Conservation (phyloP, 1,140 invertebrate genomes). For the Wiebesia pumilae region DNA sequence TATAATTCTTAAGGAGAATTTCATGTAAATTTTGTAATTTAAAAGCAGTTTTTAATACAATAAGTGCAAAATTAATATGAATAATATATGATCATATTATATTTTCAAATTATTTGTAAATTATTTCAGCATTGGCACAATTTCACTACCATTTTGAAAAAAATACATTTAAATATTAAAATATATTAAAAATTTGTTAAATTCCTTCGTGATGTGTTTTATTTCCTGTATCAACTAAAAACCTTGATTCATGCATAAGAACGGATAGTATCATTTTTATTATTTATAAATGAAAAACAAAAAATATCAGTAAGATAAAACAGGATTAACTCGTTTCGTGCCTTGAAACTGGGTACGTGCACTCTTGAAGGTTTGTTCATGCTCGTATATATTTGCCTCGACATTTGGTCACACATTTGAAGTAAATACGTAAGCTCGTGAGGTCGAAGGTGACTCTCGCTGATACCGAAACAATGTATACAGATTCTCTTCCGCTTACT, state of each 20-base stretch:
- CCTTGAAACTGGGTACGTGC: background rate
- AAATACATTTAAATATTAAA: background rate
- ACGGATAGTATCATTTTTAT: background rate
- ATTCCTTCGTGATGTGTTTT: background rate
- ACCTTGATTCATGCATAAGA: no score
- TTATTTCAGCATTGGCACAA: no score
- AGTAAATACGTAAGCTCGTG: conserved; percentile 36
- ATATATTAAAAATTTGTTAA: background rate
- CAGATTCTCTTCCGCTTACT: conserved; percentile 46
- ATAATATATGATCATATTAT: no score
- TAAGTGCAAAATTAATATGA: no score
- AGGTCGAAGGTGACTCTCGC: conserved; percentile 62
- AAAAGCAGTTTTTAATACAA: no score
- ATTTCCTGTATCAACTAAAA: no score
- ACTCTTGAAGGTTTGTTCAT: background rate
- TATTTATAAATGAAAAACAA: background rate
- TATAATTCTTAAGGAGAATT: no score
- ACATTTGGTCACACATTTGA: background rate
- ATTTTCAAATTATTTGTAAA: no score
- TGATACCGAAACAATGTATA: conserved; percentile 63
- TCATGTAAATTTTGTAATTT: no score
- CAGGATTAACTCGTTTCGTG: background rate
- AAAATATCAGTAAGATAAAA: background rate
- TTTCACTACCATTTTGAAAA: background rate
- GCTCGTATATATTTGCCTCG: background rate